Base-by-base conservation (phyloP, 2,113 vertebrate species). In the Ptilonorhynchus violaceus region DNA sequence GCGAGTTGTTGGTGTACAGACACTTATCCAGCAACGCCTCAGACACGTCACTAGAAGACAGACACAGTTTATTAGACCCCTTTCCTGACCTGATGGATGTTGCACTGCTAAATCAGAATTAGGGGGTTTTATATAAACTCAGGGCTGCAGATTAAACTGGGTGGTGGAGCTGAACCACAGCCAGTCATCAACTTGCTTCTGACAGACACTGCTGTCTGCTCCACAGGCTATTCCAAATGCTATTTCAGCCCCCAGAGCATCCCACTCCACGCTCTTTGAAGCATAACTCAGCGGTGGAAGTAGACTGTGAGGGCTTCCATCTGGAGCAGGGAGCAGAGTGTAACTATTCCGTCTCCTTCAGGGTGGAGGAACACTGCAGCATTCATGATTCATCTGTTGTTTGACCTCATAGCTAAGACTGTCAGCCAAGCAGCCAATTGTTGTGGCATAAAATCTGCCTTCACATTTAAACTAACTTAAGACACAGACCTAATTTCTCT, bases 1-100 rank as follows among this genome's bases (percentile, higher is more conserved):
- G 99, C 67, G 99, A 99, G 90, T 98, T 98, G 96, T 85, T 98
- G 97, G 99, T 99, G 97, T 99, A 99, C 92, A 99, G 97, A 97
- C 99, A 99, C 94, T 99, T 98, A 77, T 99, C 99, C 1, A 99
- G 98, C 96, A 99, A 96, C 1, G 98, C 97, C 63, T 99, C 99
- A 2, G 99, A 99, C 78, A 99, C 98, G 23, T 99, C 99, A 74
- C 99, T 99, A 90, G 50, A 39, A 97, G 52, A 98, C 86, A 96
- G n/a, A 95, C 20, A 47, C 9, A 60, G 31, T 22, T 83, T 4
- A 33, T 88, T 35, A 60, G 25, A 35, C 8, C 28, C 49, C 35
- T 46, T 24, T 46, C 31, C 68, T 42, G n/a, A 46, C 24, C 63
- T 3, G 1, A 11, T 0, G 5, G 31, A 60, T 20, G 47, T 20